Base-by-base conservation (phyloP, 1,140 invertebrate species). In the Lanistes nyassanus region DNA sequence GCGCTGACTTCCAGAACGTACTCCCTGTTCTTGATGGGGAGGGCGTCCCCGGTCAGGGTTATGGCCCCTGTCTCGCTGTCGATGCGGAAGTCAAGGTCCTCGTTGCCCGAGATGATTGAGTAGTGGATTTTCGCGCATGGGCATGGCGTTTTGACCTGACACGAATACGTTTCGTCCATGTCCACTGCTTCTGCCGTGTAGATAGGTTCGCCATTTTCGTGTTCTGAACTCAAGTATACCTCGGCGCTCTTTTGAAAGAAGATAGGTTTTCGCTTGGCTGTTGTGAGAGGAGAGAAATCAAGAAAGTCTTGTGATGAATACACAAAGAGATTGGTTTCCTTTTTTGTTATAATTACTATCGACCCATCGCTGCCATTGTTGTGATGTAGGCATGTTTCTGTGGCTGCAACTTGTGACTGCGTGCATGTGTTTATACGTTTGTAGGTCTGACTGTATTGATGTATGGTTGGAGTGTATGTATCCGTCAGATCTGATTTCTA, bases 41-140 rank as follows among this genome's bases (percentile, higher is more conserved):
- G 58, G 26, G 55, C 31, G n/a, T 68, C 62, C 36, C 26, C 60
- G 34, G 31, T 76, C 2, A 78, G 21, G 19, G 67, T 71, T 29
- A 89, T 84, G 60, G 85, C 80, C 0, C 87, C 88, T 29, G 78
- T 80, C 1, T 72, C 56, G 11, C 75, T 60, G 62, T 88, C 75
- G 42, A 89, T 87, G 31, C 65, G 76, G 65, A 89, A 89, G 21
- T 83, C 71, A 13, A 70, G 71, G 6, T 88, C 82, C 56, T 84
- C 84, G 69, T 89, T 89, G 39, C 87, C 87, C 34, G 73, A 76
- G 9, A 79, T 42, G 26, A 88, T 84, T 34, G 80, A 80, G 73
- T 88, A 88, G 11, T 78, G 78, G 19, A 88, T 78, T 79, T 86
- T 73, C 79, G 80, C 67, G 81, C 77, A 84, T 80, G 86, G 55